Conservation (phyloP, 2,113 vertebrate species). For the Gobio gobio region DNA sequence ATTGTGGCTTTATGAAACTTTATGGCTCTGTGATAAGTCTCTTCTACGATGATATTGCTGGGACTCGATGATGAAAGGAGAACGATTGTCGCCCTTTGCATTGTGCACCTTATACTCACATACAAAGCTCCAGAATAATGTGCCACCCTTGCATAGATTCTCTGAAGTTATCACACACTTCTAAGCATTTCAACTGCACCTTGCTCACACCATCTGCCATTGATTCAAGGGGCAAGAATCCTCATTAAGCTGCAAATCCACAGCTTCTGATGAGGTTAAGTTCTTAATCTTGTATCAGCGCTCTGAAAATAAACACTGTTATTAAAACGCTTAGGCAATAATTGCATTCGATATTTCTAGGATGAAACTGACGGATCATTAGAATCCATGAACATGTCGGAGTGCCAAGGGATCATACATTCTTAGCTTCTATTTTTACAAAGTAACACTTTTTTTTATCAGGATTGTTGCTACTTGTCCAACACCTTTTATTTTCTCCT, state of each 20-base stretch:
- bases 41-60: slow-evolving; percentile 60
- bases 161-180: not conserved
- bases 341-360: slow-evolving; percentile 26
- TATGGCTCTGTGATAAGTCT: slow-evolving; percentile 64
- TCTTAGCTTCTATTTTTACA: not conserved
- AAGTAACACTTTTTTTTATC: not conserved
- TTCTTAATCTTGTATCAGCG: slow-evolving; percentile 23
- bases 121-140: slow-evolving; percentile 11
- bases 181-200: slow-evolving; percentile 15
- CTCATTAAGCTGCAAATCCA: slow-evolving; percentile 21
- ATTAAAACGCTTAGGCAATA: not conserved
- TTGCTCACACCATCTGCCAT: slow-evolving; percentile 27
- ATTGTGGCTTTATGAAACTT: slow-evolving; percentile 70
- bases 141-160: not conserved
- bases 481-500: not conserved
- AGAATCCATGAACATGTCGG: not conserved
- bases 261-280: slow-evolving; percentile 16
- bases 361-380: not conserved
- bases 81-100: slow-evolving; percentile 49
- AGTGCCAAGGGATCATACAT: not conserved
- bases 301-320: slow-evolving; percentile 34
- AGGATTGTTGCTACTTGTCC: not conserved
- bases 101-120: slow-evolving; percentile 50
- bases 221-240: slow-evolving; percentile 5
- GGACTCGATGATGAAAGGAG: slow-evolving; percentile 54